Evolutionary conservation across 2,888 invertebrate genomes (phyloP), one percentile per base, ranked within the genome.

Genomic region (Lycocerus yunnanus): DNA sequence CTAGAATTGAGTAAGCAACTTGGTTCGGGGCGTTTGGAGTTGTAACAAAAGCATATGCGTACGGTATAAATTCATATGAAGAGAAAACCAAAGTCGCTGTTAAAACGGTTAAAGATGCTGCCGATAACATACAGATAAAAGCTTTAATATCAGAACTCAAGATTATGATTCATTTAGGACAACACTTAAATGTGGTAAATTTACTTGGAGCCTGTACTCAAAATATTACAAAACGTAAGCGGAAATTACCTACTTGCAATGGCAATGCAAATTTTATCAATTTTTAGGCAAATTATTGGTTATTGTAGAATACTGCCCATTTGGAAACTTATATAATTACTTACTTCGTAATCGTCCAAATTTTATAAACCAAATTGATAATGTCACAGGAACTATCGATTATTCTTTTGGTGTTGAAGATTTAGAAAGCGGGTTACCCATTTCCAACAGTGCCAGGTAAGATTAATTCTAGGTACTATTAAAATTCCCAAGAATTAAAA

Each of bases 11-110:
- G 96, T 5, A 95, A 94, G 85, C 94, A 95, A 84, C 88, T 98
- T 61, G 98, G 98, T 6, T 94, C 95, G 20, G 98, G 98, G 98
- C 97, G 8, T 98, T 98, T 85, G 98, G 98, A 15, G 94, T 97
- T 3, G 98, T 98, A 0, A 92, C 97, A 85, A 97, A 96, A 88
- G 94, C 93, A 1, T 90, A 91, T 82, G 97, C 97, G 0, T 90
- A 92, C 70, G 95, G 95, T 2, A 94, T 98, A 65, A 87, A 92
- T 14, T 91, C 92, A 61, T 92, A 92, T 0, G 95, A 95, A 84
- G 90, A 92, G 58, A 89, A 90, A 5, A 93, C 95, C 0, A 93
- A 91, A 0, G 98, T 98, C 0, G 98, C 98, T 0, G 97, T 98
- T 0, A 98, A 98, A 89, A 97, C 96, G 95, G 96, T 97, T 3